phyloP scores from a whole-genome alignment of 2,797 vertebrate species.

The Onychomys leucogaster region DNA sequence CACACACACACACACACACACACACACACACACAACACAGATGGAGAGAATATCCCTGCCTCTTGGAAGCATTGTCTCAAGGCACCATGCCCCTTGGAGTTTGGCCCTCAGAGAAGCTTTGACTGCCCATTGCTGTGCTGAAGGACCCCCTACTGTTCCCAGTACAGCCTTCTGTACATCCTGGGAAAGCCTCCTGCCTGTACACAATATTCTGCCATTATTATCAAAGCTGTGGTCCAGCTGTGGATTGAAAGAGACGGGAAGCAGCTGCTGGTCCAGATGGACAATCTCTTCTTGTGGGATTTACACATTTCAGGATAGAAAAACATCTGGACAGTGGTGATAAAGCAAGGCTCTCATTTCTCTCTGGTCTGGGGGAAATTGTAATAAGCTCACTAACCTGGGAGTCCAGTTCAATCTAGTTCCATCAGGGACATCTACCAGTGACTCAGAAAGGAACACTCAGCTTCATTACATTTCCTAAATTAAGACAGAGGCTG shows the following conservation, averaged over 20 bases:
- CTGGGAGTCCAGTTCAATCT: neutral
- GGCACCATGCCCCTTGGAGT: neutral
- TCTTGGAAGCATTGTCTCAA: neutral
- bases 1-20: neutral
- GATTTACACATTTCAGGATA: neutral
- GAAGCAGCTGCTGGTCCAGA: slow-evolving; percentile 61
- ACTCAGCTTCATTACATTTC: neutral
- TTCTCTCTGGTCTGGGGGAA: neutral
- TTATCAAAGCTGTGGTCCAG: neutral
- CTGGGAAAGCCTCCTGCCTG: neutral
- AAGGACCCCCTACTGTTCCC: neutral
- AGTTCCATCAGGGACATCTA: neutral
- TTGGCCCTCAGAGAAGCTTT: neutral
- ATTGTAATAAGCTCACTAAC: neutral
- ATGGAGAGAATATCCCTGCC: neutral
- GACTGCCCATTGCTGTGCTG: neutral
- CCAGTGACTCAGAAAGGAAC: neutral
- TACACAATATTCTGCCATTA: neutral
- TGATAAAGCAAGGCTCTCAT: neutral
- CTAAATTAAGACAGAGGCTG: neutral
- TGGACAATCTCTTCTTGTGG: slow-evolving; percentile 7
- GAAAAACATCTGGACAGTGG: slow-evolving; percentile 33
- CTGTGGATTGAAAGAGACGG: neutral
- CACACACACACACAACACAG: neutral
- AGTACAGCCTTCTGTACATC: no score